Evolutionary conservation across 2,888 invertebrate species (phyloP), one percentile per base, ranked within the genome.

Genomic region (Pocota personata): DNA sequence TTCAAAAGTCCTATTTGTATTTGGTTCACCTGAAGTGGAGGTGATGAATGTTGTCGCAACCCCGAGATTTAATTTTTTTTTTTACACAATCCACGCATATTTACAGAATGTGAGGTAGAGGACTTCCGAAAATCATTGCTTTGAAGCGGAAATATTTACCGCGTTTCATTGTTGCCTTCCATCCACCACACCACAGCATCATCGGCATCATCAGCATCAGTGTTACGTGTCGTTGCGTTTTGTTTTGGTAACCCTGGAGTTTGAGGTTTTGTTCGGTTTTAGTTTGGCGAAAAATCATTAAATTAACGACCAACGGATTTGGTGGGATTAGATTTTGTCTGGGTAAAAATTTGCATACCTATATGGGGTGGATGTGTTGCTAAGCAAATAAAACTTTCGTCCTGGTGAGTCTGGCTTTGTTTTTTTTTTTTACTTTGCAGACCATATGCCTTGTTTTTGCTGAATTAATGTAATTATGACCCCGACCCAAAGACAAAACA

Each of bases 251-350:
- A 58, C 71, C 66, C 73, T 57, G 69, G 67, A 58, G 66, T 66
- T 37, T 48, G 16, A 16, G 21, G n/a, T 27, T 66, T 62, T 64
- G 27, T 62, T 64, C 37, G 60, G 40, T 16, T 24, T 67, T 57
- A 71, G 64, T 87, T 87, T 78, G 75, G 79, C 78, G 84, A 86
- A 78, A 86, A 82, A 84, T 82, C 78, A 88, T 88, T 87, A 84
- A 84, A 75, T 87, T 88, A 88, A 88, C 83, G 88, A 87, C 88
- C 87, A 80, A 40, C 62, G 83, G 88, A 87, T 88, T 87, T 87
- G 71, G 77, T 71, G 27, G 86, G 87, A 88, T 88, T 87, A 86
- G 52, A 72, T 76, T 62, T 73, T 82, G 82, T 77, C 82, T 77
- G 86, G 82, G 62, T 77, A 71, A 35, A 72, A 86, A 86, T 86